phyloP scores from a whole-genome alignment of 2,797 vertebrate species.

The Ceyx erithaca region DNA sequence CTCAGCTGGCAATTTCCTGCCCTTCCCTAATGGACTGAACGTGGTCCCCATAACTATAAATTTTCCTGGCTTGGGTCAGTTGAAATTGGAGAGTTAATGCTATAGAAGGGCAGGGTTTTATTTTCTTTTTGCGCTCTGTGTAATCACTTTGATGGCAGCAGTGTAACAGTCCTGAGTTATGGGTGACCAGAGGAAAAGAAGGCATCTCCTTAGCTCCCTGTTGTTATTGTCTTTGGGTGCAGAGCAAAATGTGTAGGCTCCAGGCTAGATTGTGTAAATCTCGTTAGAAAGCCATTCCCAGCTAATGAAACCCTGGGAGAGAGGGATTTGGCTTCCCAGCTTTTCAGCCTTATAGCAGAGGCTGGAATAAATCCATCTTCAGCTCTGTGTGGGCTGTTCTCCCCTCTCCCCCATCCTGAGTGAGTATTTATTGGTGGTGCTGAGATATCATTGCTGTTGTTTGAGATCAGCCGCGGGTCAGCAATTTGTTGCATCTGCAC shows the following conservation, averaged over 20 bases:
- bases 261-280: slow-evolving; percentile 53
- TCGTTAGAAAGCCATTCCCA: slow-evolving; percentile 63
- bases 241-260: slow-evolving; percentile 31
- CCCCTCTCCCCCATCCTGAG: background rate
- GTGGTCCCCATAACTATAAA: background rate
- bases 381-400: slow-evolving; percentile 12
- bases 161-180: slow-evolving; percentile 12
- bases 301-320: slow-evolving; percentile 75
- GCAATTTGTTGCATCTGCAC: background rate
- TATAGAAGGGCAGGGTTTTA: background rate
- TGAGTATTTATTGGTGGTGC: background rate
- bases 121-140: background rate
- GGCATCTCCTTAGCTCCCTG: slow-evolving; percentile 33
- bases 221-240: slow-evolving; percentile 50
- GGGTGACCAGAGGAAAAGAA: slow-evolving; percentile 8
- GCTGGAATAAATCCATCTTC: slow-evolving; percentile 56
- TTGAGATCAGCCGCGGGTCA: background rate
- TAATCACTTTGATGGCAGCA: slow-evolving; percentile 3
- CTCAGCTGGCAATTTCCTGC: slow-evolving; percentile 3
- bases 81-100: background rate
- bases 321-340: slow-evolving; percentile 48
- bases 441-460: background rate
- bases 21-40: background rate
- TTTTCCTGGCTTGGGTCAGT: slow-evolving; percentile 20
- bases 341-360: slow-evolving; percentile 22